phyloP scores from a whole-genome alignment of 2,797 vertebrate species.

The Oophaga sylvatica region DNA sequence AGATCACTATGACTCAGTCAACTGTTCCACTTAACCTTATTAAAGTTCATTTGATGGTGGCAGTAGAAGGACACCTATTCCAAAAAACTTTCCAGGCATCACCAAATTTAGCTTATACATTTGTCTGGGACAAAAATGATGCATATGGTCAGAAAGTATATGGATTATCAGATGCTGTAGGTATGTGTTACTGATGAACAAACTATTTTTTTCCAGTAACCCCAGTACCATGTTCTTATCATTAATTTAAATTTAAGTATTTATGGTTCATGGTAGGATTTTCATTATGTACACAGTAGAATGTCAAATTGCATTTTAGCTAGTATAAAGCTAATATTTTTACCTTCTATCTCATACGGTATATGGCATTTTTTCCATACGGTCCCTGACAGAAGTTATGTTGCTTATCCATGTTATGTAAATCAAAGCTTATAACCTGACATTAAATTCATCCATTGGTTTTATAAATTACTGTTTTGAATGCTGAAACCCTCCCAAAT shows the following conservation, averaged over 20 bases:
- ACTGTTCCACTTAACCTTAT: constrained; percentile 93
- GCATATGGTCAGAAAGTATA: constrained; percentile 95
- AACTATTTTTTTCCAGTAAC: not conserved
- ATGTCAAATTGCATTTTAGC: not conserved
- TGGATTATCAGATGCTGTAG: constrained; percentile 92
- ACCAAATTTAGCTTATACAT: constrained; percentile 95
- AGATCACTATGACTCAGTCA: constrained; percentile 96
- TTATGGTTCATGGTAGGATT: not conserved
- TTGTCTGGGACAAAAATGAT: constrained; percentile 98
- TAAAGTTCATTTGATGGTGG: constrained; percentile 97
- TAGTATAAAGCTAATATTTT: not conserved
- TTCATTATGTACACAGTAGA: not conserved
- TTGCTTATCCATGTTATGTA: too few relatives aligned
- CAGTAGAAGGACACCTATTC: constrained; percentile 96
- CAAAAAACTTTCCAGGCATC: constrained; percentile 98
- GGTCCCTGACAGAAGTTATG: too few relatives aligned
- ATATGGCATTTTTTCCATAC: not conserved
- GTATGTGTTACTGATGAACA: constrained; percentile 67
- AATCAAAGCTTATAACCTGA: too few relatives aligned
- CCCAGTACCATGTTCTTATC: not conserved
- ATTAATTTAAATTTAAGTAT: not conserved
- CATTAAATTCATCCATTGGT: too few relatives aligned
- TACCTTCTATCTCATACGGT: not conserved
- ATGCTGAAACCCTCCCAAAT: too few relatives aligned
- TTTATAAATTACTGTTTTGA: too few relatives aligned